phyloP scores from a whole-genome alignment of 2,113 vertebrate species.

The Beaufortia kweichowensis region DNA sequence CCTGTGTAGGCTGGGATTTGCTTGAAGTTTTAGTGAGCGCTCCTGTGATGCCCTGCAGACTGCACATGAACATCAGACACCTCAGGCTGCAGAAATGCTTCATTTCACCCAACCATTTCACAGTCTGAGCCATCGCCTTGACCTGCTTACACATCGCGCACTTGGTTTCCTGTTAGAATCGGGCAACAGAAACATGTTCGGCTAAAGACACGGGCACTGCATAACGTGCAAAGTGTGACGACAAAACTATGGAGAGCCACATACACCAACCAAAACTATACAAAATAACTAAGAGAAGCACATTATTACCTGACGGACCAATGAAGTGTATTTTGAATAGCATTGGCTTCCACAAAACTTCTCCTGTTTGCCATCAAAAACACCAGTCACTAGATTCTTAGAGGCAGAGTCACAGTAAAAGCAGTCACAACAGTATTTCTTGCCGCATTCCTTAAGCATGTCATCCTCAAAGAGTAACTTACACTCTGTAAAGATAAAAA shows the following conservation, averaged over 20 bases:
- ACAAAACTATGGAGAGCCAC: too few species aligned
- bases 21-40: slow-evolving; percentile 70
- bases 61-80: slow-evolving; percentile 90
- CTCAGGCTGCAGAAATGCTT: slow-evolving; percentile 92
- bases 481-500: slow-evolving; percentile 77
- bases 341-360: slow-evolving; percentile 95
- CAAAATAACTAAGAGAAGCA: not conserved
- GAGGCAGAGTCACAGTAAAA: slow-evolving; percentile 87
- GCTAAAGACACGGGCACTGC: not conserved
- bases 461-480: slow-evolving; percentile 92
- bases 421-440: slow-evolving; percentile 87
- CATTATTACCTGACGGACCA: slow-evolving; percentile 87
- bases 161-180: slow-evolving; percentile 82
- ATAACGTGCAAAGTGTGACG: too few species aligned
- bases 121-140: slow-evolving; percentile 87
- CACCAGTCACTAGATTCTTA: slow-evolving; percentile 82
- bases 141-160: slow-evolving; percentile 88
- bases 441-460: slow-evolving; percentile 88
- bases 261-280: too few species aligned
- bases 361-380: slow-evolving; percentile 82
- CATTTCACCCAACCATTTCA: slow-evolving; percentile 86
- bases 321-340: slow-evolving; percentile 86
- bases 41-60: slow-evolving; percentile 74
- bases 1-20: slow-evolving; percentile 51
- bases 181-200: not conserved